Base-by-base conservation (phyloP, 2,888 invertebrate genomes). In the Polydrusus cervinus region DNA sequence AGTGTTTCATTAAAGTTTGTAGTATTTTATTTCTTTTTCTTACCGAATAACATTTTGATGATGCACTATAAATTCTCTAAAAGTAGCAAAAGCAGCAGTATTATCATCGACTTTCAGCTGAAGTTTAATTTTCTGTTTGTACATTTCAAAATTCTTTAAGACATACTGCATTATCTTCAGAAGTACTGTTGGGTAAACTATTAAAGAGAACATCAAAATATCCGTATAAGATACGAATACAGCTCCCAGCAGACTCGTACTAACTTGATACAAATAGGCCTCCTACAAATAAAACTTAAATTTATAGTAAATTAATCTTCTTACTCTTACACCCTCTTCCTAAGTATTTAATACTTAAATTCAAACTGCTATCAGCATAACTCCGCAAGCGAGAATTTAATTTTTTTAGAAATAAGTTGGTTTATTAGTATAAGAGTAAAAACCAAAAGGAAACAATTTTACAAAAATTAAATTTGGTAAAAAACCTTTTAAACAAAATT, bases 161-260 rank as follows among this genome's bases (percentile, higher is more conserved):
- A 77, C 68, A 40, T 80, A 70, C 7, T 78, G 74, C 51, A 81
- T 61, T 10, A 80, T 80, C 68, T 74, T 75, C 6, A 80, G 74
- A 55, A 80, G 80, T 7, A 79, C 80, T 18, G 78, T 66, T 14
- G 81, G 80, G 53, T 78, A 81, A 43, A 78, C 78, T 45, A 81
- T 81, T 10, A 81, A 60, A 34, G 79, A 78, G 45, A 80, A 80
- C 66, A 78, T 78, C 7, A 81, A 77, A 51, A 80, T 78, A 64
- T 81, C 81, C 9, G 80, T 80, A 25, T 78, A 78, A 9, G 78
- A 79, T 0, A 81, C 79, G 70, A 78, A 79, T 18, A 78, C 78
- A 8, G 81, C 80, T 16, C 79, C 80, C 9, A 80, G 71, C 9
- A 69, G 71, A 18, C 78, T 76, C 25, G 78, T 78, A 38, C 78